Percentiles rank a stretch among this genome's conserved stretches.
Conservation (phyloP, 2,797 vertebrate genomes). For the Typhlichthys eigenmanni region DNA sequence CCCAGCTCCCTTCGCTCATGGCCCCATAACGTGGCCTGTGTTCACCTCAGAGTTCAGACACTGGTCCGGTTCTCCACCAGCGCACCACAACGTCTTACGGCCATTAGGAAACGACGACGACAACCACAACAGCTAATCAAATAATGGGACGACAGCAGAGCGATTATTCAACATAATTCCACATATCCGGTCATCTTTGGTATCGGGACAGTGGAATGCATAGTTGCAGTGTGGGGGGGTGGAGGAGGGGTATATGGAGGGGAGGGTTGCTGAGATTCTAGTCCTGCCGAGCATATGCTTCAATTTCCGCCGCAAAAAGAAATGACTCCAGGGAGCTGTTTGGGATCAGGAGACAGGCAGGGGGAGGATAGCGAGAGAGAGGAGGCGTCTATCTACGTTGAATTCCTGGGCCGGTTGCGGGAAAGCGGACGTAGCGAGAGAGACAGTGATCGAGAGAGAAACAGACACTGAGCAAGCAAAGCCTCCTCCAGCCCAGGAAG, state of each 20-base stretch:
- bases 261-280: conserved; percentile 57
- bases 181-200: conserved; percentile 88
- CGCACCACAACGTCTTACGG: too few relatives aligned
- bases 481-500: conserved; percentile 72
- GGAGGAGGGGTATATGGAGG: conserved; percentile 53
- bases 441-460: conserved; percentile 39
- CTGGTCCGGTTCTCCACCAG: neutral
- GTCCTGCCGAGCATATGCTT: conserved; percentile 67
- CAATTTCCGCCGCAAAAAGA: conserved; percentile 58
- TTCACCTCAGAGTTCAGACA: conserved; percentile 9
- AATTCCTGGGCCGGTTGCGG: conserved; percentile 64
- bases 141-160: conserved; percentile 45
- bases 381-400: conserved; percentile 49
- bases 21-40: too few relatives aligned
- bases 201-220: conserved; percentile 90
- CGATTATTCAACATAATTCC: conserved; percentile 70
- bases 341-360: conserved; percentile 59
- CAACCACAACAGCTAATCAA: too few relatives aligned
- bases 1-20: too few relatives aligned
- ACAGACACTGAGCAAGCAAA: conserved; percentile 43
- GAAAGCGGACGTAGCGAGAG: conserved; percentile 55
- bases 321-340: conserved; percentile 54
- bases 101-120: too few relatives aligned
- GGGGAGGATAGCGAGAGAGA: conserved; percentile 20
- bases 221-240: conserved; percentile 75